These are phyloP conservation scores for Spicauda simplicius DNA, from an alignment of 2,888 invertebrate genomes.

Conservation along the genomic window DNA sequence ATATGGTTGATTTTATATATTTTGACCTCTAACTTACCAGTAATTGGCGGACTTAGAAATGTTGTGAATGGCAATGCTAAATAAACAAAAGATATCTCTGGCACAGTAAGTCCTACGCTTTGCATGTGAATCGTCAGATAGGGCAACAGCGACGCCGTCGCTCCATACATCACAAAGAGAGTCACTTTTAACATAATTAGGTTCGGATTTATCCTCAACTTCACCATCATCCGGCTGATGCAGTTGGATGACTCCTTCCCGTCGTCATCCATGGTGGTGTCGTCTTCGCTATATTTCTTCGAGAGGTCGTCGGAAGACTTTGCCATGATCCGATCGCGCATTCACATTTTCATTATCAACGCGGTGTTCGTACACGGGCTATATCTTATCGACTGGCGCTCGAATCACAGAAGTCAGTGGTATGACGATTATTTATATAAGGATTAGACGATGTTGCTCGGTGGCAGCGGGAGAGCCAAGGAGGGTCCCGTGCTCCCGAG, in stretches of 20 bases:
- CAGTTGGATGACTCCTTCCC: slow-evolving; percentile 67
- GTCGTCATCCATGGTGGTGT: slow-evolving; percentile 74
- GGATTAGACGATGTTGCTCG: slow-evolving; percentile 52
- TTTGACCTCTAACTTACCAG: slow-evolving; percentile 82
- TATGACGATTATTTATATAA: slow-evolving; percentile 71
- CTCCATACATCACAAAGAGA: slow-evolving; percentile 93
- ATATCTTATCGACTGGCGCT: slow-evolving; percentile 80
- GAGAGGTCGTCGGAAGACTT: slow-evolving; percentile 64
- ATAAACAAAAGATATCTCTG: slow-evolving; percentile 95
- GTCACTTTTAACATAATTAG: slow-evolving; percentile 92
- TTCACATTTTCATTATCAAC: slow-evolving; percentile 64
- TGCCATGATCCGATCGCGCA: slow-evolving; percentile 58
- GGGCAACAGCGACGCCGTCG: slow-evolving; percentile 92
- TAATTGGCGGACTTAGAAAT: slow-evolving; percentile 93
- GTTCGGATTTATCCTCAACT: slow-evolving; percentile 89
- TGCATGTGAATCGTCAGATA: slow-evolving; percentile 96
- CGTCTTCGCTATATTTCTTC: slow-evolving; percentile 79
- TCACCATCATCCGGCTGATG: slow-evolving; percentile 74
- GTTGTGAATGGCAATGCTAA: slow-evolving; percentile 94
- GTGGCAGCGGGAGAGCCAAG: slow-evolving; percentile 64
- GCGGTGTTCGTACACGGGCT: slow-evolving; percentile 62
- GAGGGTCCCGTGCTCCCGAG: slow-evolving; percentile 72
- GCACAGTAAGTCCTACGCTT: slow-evolving; percentile 93
- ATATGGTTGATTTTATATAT: not conserved
- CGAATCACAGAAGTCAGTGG: slow-evolving; percentile 58